These are phyloP conservation scores for Cydia splendana DNA, from an alignment of 1,140 invertebrate species.

Conservation along the genomic window DNA sequence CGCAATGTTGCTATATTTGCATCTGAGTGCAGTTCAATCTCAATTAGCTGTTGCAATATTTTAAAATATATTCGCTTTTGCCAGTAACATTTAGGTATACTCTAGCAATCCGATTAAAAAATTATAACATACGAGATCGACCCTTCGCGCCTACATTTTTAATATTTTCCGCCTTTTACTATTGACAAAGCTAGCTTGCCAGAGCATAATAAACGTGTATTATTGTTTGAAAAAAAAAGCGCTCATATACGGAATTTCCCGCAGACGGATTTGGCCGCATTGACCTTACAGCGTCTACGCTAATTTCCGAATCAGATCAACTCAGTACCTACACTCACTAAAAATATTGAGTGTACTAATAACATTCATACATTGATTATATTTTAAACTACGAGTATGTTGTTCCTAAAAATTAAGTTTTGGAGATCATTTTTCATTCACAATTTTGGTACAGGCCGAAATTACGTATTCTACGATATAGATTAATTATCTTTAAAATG, in stretches of 20 bases:
- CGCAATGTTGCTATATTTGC: slow-evolving; percentile 1
- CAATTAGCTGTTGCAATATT: background rate
- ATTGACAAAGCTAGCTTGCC: no score
- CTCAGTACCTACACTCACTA: background rate
- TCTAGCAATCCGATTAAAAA: no score
- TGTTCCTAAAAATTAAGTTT: slow-evolving; percentile 4
- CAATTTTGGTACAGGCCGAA: background rate
- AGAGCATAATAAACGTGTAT: no score
- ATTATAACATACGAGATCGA: no score
- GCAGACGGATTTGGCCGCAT: no score
- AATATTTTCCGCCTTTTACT: no score
- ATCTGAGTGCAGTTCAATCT: slow-evolving; percentile 10
- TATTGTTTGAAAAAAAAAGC: no score
- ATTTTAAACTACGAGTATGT: background rate
- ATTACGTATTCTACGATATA: slow-evolving; percentile 9
- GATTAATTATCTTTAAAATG: background rate
- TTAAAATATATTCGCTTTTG: background rate
- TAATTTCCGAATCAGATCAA: background rate
- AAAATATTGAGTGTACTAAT: background rate
- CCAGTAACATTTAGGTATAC: background rate
- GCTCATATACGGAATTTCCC: no score
- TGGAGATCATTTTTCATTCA: background rate
- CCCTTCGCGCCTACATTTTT: no score
- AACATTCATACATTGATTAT: background rate
- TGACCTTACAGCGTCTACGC: background rate